Evolutionary conservation across 64 coral and sea anemone species (phyloP), one percentile per base, ranked within the genome.

Genomic region (Montipora efflorescens): DNA sequence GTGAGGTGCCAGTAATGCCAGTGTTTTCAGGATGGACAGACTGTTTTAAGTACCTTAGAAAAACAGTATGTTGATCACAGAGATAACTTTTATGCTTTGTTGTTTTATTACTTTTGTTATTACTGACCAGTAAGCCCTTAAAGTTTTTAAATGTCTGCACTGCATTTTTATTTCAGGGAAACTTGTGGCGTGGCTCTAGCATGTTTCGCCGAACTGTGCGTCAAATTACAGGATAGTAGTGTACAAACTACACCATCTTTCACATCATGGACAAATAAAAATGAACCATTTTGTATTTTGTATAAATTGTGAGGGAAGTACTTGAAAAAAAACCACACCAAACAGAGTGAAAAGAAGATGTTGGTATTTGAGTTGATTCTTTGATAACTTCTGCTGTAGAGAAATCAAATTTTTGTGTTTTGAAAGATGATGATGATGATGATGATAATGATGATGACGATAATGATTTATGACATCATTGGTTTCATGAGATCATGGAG

Each of bases 101-200:
- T 21, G 2, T 11, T 71, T 71, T 23, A 6, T 5, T 4, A 21
- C 20, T 21, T 71, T 71, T 11, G 4, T 11, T 64, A 4, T 64
- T 16, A 64, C 15, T 11, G 14, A 14, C 9, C 8, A 64, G 61
- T 12, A 64, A 4, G 4, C 9, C 13, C 3, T 4, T 64, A 12
- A 57, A 57, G 4, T 14, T 64, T 12, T 64, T 64, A 64, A 12
- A 14, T 64, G 14, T 25, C 22, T 76, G 13, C 25, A 9, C 3
- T 46, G 25, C 61, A 8, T 18, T 69, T 89, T 21, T 81, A 8
- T 66, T 79, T 7, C 44, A 93, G 92, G 92, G 84, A 15, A 87
- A 93, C 74, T 80, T 93, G 61, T 93, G 92, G 92, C 84, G 92
- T 69, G 92, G 92, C 3, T 93, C 92, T 14, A 93, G 84, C 74